Base-by-base conservation (phyloP, 2,888 invertebrate species). In the Dicycla oo region DNA sequence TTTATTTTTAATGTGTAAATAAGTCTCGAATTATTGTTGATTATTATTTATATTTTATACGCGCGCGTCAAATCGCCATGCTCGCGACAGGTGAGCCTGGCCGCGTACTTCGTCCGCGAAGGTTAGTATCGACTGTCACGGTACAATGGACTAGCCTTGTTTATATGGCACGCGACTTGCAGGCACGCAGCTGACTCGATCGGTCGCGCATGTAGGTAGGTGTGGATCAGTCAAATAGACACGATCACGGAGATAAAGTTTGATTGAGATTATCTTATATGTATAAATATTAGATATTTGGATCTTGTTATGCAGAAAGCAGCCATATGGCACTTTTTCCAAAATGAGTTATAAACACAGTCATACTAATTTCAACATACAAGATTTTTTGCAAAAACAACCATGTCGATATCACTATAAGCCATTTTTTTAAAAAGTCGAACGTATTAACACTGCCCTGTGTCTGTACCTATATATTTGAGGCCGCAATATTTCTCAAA, bases 121-220 rank as follows among this genome's bases (percentile, higher is more conserved):
- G 94, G 92, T 91, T 93, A 87, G 84, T 88, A 88, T 87, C 91
- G 93, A 95, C 95, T 95, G 95, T 93, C 93, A 91, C 93, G 90
- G 88, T 82, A 84, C 86, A 87, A 85, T 87, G 89, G 81, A 82
- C 88, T 88, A 89, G 90, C 89, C 92, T 93, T 91, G 94, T 93
- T 95, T 94, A 93, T 93, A 95, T 91, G 91, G 88, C 91, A 91
- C 91, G 91, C 92, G 89, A 89, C 88, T 87, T 85, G 83, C 78
- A 83, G 69, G 82, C 88, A 88, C 86, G 87, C 87, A 76, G 75
- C 72, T 79, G 80, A 71, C 73, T 80, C 81, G 82, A 84, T 78
- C 81, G 81, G 75, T 71, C 62, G 67, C 68, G 62, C 72, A 75
- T 81, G 75, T 79, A 81, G 76, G 64, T 79, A 79, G 73, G 74